A percentile compares a stretch with the other conserved stretches of the same genome.
Evolutionary conservation across 2,797 vertebrate genomes (phyloP).

Genomic region (Leptodactylus fallax): DNA sequence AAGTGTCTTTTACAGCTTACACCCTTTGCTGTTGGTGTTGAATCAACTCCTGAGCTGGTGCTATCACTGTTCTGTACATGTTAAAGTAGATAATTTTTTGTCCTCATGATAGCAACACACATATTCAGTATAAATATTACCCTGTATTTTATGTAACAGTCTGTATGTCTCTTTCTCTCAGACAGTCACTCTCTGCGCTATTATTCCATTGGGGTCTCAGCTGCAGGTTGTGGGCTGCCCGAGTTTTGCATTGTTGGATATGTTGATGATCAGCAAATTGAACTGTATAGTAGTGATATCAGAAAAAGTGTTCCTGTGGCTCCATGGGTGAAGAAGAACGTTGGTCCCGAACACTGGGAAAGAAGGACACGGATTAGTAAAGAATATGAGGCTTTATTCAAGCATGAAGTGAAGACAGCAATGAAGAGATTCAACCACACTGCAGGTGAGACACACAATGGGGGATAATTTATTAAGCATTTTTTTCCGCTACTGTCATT

Average conservation of each 20-base stretch:
- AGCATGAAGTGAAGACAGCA: background rate
- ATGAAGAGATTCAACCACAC: background rate
- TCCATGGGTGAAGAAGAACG: background rate
- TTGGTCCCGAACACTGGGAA: background rate
- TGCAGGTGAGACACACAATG: slow-evolving; percentile 12
- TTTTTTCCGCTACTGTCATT: no score
- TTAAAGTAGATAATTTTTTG: no score
- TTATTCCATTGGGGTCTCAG: background rate
- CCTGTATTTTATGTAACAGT: background rate
- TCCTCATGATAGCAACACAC: background rate
- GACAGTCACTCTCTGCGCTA: no score
- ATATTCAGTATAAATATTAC: no score
- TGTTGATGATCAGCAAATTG: background rate
- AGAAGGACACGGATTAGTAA: background rate
- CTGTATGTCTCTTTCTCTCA: background rate
- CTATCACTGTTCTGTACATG: no score
- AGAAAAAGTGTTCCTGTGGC: background rate
- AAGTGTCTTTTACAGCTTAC: no score
- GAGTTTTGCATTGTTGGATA: background rate
- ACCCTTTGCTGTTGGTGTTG: no score
- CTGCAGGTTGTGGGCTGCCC: background rate
- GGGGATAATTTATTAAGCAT: no score
- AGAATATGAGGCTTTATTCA: background rate
- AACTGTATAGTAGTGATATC: background rate
- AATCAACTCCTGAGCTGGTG: no score